Percentiles rank a stretch among this genome's conserved stretches.
Conservation (phyloP, 2,797 vertebrate genomes). For the Carduelis carduelis region DNA sequence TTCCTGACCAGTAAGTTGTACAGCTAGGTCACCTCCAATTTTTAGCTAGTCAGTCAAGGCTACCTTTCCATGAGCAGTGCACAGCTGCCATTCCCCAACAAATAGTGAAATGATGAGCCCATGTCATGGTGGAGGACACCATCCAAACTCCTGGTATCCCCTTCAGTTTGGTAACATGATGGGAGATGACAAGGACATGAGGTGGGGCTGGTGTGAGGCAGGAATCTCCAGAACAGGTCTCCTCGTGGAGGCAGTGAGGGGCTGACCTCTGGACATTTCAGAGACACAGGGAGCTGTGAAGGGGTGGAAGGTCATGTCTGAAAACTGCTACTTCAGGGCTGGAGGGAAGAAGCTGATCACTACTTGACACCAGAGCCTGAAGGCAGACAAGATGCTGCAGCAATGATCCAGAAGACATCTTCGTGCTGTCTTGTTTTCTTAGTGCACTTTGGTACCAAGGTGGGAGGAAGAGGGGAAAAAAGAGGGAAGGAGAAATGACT, state of each 20-base stretch:
- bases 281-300: not conserved
- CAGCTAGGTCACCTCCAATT: conserved; percentile 33
- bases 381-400: conserved; percentile 15
- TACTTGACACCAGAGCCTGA: not conserved
- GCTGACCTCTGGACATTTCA: not conserved
- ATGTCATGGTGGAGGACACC: not conserved
- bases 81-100: conserved; percentile 31
- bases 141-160: not conserved
- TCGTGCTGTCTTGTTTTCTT: not conserved
- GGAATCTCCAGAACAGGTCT: conserved; percentile 13
- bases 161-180: not conserved
- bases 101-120: conserved; percentile 40
- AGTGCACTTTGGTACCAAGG: not conserved
- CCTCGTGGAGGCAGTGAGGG: not conserved
- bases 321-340: not conserved
- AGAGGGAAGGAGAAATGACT: not conserved
- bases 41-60: conserved; percentile 52
- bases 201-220: not conserved
- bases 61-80: not conserved
- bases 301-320: not conserved
- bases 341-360: not conserved
- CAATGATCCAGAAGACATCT: not conserved
- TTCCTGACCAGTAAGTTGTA: conserved; percentile 6
- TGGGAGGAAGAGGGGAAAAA: not conserved
- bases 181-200: conserved; percentile 29